Base-by-base conservation (phyloP, 2,797 vertebrate species). In the Spizella passerina region DNA sequence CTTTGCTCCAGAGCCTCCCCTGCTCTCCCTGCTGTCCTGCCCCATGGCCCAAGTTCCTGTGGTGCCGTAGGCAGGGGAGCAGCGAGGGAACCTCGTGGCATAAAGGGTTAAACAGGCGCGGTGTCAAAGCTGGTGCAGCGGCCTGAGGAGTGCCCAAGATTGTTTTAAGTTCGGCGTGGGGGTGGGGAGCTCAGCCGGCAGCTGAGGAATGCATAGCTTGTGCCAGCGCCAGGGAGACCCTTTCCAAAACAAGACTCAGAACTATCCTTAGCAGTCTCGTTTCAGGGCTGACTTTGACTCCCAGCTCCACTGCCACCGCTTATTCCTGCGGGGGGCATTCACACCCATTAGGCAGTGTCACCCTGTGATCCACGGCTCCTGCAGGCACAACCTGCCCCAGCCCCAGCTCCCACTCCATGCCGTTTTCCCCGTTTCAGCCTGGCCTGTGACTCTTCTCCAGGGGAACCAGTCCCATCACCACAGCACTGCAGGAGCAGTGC, bases 221-320 rank as follows among this genome's bases (percentile, higher is more conserved):
- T 98, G 98, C 98, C 98, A 99, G 97, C 96, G 39, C 88, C 81
- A 95, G 98, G 97, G 98, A 99, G 99, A 98, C 98, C 98, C 98
- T 98, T 97, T 98, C 98, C 98, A 98, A 98, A 98, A 98, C 98
- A 98, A 98, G 97, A 94, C 32, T 80, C 79, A 64, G 77, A 93
- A 61, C 90, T 88, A 59, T 79, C 44, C 82, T 44, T 56, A 76
- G 75, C 34, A 86, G 85, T 94, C 78, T 87, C 16, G 1, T 86
- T 96, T 93, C 82, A 89, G 89, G 91, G 77, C 75, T 86, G 90
- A 76, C 63, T 83, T 86, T 65, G 94, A 94, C 60, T 88, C 91
- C 29, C 41, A 61, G 85, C 68, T 78, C 57, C 3, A 6, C 55
- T 79, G 72, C n/a, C 53, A 24, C 20, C 0, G 5, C 27, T 55